Percentiles rank a stretch among this genome's conserved stretches.
Conservation (phyloP, 2,888 invertebrate genomes). For the Parthenolecanium corni region DNA sequence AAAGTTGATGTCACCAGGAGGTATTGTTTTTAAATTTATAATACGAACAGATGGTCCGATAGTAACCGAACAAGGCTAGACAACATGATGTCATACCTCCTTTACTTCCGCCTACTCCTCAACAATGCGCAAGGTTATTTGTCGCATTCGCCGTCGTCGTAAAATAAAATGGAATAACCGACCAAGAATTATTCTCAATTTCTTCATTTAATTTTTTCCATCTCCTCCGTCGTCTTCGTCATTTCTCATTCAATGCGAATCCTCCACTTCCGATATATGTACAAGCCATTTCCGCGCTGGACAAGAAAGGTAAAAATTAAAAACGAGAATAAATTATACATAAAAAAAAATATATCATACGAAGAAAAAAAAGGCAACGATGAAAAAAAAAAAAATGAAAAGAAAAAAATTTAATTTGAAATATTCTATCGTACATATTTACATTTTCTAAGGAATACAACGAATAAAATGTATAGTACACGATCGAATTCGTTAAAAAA, state of each 20-base stretch:
- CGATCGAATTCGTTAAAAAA: neutral
- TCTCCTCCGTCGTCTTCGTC: too few species aligned
- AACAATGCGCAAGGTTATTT: neutral
- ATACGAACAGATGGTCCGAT: slow-evolving; percentile 17
- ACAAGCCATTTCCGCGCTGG: neutral
- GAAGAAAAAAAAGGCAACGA: too few species aligned
- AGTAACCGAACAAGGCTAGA: slow-evolving; percentile 19
- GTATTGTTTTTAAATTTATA: slow-evolving; percentile 19
- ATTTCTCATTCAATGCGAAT: too few species aligned
- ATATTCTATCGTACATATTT: slow-evolving; percentile 23
- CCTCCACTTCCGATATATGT: neutral
- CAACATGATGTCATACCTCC: slow-evolving; percentile 25
- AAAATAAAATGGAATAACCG: neutral
- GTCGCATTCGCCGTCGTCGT: neutral
- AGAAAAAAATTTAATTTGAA: neutral
- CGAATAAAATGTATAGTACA: neutral
- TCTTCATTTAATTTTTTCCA: neutral
- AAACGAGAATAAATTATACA: neutral
- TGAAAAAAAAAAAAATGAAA: neutral
- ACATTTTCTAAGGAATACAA: slow-evolving; percentile 10
- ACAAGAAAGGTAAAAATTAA: neutral
- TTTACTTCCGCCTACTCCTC: slow-evolving; percentile 25
- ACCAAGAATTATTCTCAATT: neutral
- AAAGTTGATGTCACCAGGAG: neutral
- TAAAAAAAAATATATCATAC: slow-evolving; percentile 1